phyloP scores from a whole-genome alignment of 1,140 invertebrate species.

The Heliconius melpomene region DNA sequence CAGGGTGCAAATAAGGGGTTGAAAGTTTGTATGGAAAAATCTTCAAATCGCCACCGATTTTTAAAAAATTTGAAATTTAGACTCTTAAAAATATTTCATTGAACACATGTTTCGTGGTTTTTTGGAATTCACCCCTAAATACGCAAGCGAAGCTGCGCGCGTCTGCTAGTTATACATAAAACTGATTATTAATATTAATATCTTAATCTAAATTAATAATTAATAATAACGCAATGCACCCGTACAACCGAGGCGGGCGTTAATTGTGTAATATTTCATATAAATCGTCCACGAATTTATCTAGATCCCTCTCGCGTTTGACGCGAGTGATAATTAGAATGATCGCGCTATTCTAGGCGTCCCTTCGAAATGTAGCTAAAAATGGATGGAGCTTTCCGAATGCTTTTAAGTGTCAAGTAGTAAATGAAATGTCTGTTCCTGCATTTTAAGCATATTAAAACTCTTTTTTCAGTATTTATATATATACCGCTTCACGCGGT shows the following conservation, averaged over 20 bases:
- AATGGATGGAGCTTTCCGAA: not conserved
- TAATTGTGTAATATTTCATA: slow-evolving; percentile 17
- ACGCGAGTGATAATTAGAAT: slow-evolving; percentile 18
- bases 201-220: not conserved
- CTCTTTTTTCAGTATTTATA: not conserved
- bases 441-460: not conserved
- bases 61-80: too few species aligned
- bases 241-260: not conserved
- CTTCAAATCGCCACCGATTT: too few species aligned
- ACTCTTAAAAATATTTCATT: too few species aligned
- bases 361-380: slow-evolving; percentile 15
- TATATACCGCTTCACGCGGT: too few species aligned
- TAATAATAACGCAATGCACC: not conserved
- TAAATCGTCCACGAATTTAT: slow-evolving; percentile 14
- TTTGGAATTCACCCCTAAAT: too few species aligned
- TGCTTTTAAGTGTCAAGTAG: slow-evolving; percentile 20
- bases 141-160: too few species aligned
- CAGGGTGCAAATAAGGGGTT: too few species aligned
- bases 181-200: not conserved
- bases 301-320: not conserved
- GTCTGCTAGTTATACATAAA: too few species aligned
- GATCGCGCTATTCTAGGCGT: slow-evolving; percentile 18
- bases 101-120: too few species aligned
- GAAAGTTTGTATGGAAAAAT: too few species aligned
- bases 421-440: slow-evolving; percentile 5